Evolutionary conservation across 2,888 invertebrate genomes (phyloP).

Genomic region (Luperina nickerlii): DNA sequence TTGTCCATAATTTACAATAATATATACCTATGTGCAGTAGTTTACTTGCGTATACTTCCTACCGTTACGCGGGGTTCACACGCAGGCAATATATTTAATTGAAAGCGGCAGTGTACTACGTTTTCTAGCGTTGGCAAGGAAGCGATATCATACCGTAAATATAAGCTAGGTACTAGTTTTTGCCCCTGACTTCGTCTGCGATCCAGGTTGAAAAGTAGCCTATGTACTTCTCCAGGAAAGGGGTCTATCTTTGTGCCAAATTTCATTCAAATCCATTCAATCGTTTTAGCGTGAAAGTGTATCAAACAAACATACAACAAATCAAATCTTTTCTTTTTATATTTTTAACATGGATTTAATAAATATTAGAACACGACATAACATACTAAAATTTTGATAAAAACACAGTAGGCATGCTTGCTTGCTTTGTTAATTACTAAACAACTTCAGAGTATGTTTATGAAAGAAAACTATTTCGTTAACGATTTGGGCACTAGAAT

Average conservation of each 20-base stretch:
- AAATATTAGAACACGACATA: background rate
- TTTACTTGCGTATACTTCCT: background rate
- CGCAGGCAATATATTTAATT: conserved; percentile 25
- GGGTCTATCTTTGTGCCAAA: too few species aligned
- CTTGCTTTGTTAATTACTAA: background rate
- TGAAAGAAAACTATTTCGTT: background rate
- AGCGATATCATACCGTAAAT: background rate
- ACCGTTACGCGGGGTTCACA: conserved; percentile 34
- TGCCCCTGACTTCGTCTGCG: too few species aligned
- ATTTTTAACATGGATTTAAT: background rate
- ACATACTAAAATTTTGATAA: background rate
- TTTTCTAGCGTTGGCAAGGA: conserved; percentile 38
- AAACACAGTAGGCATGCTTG: too few species aligned
- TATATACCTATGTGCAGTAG: background rate
- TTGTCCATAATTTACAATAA: background rate
- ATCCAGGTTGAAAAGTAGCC: too few species aligned
- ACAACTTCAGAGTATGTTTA: background rate
- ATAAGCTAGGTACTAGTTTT: background rate
- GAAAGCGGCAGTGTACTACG: background rate
- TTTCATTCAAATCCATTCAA: too few species aligned
- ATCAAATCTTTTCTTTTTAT: too few species aligned
- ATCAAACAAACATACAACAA: too few species aligned
- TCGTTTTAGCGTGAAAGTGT: too few species aligned
- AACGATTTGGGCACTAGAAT: background rate
- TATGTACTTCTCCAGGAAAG: too few species aligned